phyloP scores from a whole-genome alignment of 2,113 vertebrate species.

The Penelope pileata region DNA sequence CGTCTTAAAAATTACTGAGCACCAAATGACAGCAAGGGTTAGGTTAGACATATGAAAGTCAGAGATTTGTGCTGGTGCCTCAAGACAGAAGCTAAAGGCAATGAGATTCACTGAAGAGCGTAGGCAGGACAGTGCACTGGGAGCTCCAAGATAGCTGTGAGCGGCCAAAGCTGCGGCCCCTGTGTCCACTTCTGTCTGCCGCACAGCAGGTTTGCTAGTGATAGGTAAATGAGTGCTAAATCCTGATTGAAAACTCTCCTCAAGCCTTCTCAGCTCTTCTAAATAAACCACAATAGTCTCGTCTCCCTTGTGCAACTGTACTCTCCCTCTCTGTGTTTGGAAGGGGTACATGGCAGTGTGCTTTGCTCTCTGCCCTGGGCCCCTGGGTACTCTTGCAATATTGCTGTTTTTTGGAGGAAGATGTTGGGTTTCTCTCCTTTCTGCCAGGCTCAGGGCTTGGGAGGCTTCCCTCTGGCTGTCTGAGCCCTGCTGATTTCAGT shows the following conservation, averaged over 20 bases:
- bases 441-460: neutral
- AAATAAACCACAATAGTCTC: neutral
- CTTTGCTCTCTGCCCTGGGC: neutral
- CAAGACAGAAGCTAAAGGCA: neutral
- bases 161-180: fast-evolving
- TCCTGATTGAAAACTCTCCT: neutral
- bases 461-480: neutral
- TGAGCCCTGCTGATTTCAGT: neutral
- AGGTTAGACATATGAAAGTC: neutral
- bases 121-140: neutral
- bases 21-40: neutral
- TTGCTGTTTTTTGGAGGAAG: neutral
- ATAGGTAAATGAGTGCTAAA: neutral
- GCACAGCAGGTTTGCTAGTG: neutral
- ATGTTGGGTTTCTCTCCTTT: neutral
- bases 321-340: neutral
- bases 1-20: neutral
- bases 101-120: neutral
- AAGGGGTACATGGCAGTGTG: too few species aligned
- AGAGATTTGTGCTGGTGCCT: neutral
- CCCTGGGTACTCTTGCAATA: neutral
- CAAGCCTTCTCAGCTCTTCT: neutral
- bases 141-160: neutral
- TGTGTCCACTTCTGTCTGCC: neutral
- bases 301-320: neutral